Base-by-base conservation (phyloP, 1,140 invertebrate species). In the Caenorhabditis inopinata region DNA sequence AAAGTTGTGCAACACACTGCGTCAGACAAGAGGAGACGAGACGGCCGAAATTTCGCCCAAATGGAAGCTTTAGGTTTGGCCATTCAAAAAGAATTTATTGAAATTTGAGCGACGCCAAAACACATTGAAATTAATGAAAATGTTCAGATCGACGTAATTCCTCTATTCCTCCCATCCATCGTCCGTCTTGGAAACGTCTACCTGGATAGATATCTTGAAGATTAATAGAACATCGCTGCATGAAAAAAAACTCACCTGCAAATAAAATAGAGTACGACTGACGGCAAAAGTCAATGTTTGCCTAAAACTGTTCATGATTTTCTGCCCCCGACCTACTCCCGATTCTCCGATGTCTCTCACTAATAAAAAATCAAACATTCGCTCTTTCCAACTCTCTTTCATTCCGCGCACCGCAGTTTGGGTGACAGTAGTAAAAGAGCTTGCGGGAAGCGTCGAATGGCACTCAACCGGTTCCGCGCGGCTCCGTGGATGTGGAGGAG, bases 121-220 rank as follows among this genome's bases (percentile, higher is more conserved):
- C 14, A 7, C 14, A 7, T 42, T 42, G 38, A 32, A 0, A 0
- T 74, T 16, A 32, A 1, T 21, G 12, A n/a, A 7, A 2, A 32
- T 7, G 23, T 49, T 29, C 77, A 79, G 77, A 38, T 81, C 14
- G 74, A 76, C 38, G 32, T 81, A 1, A 42, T 81, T 6, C 79
- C 79, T 1, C 47, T 81, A 9, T 76, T 62, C 51, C 79, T 81
- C 5, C 79, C 79, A 25, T 32, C 80, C 4, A 62, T 81, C 27
- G 46, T 81, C 27, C 11, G 32, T 23, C 25, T 81, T 6, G 79
- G 79, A 5, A 51, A 42, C 14, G 74, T 81, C 27, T 81, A 81
- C 21, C 74, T 81, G 29, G 79, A 81, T 48, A 35, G 68, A 74
- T 46, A 73, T 23, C 35, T 79, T 45, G 35, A 79, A 27, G 58